Conservation (phyloP, 2,113 vertebrate genomes). For the Ascaphus truei region DNA sequence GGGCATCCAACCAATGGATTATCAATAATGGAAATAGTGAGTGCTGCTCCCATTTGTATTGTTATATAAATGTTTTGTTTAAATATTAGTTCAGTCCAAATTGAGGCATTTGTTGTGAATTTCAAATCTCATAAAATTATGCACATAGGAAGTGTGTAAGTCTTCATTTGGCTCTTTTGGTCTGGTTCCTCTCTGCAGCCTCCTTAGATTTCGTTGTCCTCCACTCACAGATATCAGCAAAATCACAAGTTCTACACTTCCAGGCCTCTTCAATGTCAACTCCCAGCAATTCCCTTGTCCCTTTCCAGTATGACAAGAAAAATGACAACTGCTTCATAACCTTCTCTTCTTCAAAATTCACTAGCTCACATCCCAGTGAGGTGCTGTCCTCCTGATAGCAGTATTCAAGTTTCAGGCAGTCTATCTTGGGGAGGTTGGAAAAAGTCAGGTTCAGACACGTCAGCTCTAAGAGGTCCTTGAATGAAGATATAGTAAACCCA, state of each 20-base stretch:
- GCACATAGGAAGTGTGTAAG: no score
- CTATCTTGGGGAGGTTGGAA: conserved; percentile 57
- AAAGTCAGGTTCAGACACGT: conserved; percentile 50
- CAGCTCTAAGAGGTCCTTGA: conserved; percentile 61
- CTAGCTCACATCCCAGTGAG: conserved; percentile 47
- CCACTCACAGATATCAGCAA: conserved; percentile 59
- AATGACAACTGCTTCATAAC: conserved; percentile 44
- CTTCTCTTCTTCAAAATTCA: conserved; percentile 50
- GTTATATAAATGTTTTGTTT: no score
- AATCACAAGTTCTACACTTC: conserved; percentile 61
- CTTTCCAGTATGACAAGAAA: conserved; percentile 62
- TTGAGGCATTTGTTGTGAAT: no score
- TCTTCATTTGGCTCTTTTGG: conserved; percentile 23
- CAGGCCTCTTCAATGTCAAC: conserved; percentile 70
- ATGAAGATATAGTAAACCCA: conserved; percentile 46
- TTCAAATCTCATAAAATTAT: no score
- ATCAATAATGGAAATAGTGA: no score
- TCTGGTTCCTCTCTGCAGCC: not conserved
- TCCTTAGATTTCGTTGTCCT: conserved; percentile 13
- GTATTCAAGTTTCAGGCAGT: conserved; percentile 62
- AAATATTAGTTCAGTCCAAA: no score
- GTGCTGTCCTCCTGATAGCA: conserved; percentile 55
- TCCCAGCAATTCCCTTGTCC: conserved; percentile 57
- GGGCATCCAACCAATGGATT: no score
- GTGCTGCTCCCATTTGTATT: no score